Conservation (phyloP, 2,888 invertebrate species). For the Digitonthophagus gazella region DNA sequence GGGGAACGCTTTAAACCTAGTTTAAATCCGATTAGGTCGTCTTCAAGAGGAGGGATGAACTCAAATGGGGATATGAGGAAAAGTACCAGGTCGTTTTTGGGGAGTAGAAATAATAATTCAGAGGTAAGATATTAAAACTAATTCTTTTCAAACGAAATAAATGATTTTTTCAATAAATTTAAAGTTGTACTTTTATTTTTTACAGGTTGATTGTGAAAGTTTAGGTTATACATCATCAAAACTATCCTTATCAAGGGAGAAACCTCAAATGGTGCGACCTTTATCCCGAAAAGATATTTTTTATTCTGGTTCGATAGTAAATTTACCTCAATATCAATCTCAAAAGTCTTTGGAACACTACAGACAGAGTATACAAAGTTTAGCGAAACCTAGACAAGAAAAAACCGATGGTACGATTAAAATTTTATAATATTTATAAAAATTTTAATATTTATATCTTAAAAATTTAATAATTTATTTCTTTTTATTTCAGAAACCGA, state of each 20-base stretch:
- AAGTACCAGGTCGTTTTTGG: conserved; percentile 59
- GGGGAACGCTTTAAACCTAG: conserved; percentile 84
- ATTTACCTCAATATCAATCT: conserved; percentile 90
- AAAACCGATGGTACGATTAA: conserved; percentile 60
- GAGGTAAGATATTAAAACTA: conserved; percentile 50
- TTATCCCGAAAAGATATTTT: conserved; percentile 95
- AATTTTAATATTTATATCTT: conserved; percentile 13
- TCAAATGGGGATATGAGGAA: conserved; percentile 74
- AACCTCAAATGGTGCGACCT: conserved; percentile 77
- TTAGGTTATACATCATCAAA: conserved; percentile 69
- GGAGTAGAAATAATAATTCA: conserved; percentile 60
- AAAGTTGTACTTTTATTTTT: neutral
- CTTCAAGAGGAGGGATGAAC: conserved; percentile 71
- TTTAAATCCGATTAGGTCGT: conserved; percentile 75
- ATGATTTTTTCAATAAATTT: neutral
- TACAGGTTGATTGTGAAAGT: conserved; percentile 64
- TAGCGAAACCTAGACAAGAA: conserved; percentile 64
- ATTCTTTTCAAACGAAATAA: too few species aligned
- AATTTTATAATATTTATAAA: conserved; percentile 36
- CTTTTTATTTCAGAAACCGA: conserved; percentile 63
- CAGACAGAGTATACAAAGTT: conserved; percentile 85
- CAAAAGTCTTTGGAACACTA: conserved; percentile 89
- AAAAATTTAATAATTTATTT: conserved; percentile 11
- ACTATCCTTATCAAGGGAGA: conserved; percentile 57
- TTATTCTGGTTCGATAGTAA: conserved; percentile 92